These are phyloP conservation scores for Somateria mollissima DNA, from an alignment of 2,797 vertebrate genomes.

Conservation along the genomic window DNA sequence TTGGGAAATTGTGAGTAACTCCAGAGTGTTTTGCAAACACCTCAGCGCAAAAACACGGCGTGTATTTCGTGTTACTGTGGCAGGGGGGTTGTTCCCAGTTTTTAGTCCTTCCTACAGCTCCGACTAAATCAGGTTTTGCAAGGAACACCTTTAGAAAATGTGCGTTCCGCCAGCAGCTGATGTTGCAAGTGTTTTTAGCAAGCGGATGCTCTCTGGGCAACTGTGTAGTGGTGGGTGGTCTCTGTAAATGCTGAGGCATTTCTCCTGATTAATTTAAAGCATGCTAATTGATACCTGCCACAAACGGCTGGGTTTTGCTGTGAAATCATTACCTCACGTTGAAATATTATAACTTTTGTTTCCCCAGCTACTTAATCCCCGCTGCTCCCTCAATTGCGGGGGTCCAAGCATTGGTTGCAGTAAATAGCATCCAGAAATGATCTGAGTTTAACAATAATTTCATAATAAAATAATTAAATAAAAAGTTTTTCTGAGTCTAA, in stretches of 20 bases:
- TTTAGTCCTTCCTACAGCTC: neutral
- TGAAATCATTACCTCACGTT: neutral
- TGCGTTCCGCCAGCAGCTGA: neutral
- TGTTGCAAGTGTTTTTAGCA: neutral
- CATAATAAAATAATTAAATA: neutral
- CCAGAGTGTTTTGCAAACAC: neutral
- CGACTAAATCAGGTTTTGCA: neutral
- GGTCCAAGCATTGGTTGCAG: neutral
- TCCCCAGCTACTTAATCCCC: neutral
- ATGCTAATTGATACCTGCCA: neutral
- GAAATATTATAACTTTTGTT: neutral
- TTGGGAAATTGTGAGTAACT: neutral
- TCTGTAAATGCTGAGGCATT: neutral
- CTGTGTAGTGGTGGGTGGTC: fast-evolving
- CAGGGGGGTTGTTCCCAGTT: neutral
- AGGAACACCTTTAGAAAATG: neutral
- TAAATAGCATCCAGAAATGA: neutral
- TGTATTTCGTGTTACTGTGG: neutral
- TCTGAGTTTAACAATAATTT: neutral
- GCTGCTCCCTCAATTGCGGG: neutral
- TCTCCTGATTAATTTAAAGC: neutral
- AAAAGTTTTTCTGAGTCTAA: neutral
- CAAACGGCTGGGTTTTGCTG: neutral
- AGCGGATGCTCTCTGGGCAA: fast-evolving
- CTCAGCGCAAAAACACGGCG: neutral